These are phyloP conservation scores for Balanococcus diminutus DNA, from an alignment of 2,888 invertebrate species.

Conservation along the genomic window DNA sequence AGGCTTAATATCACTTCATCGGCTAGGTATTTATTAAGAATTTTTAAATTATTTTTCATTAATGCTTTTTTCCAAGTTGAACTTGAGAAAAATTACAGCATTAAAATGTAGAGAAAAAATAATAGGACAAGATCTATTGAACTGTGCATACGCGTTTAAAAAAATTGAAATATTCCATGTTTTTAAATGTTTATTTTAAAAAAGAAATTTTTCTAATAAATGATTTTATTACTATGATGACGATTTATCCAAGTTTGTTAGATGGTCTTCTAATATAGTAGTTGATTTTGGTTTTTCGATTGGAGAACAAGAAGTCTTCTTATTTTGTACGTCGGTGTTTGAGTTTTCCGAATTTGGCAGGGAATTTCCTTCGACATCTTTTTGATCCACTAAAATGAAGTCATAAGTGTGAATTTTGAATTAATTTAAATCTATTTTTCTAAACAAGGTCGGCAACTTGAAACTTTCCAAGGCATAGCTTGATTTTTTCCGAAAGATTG, in stretches of 20 bases:
- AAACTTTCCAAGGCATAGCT: too few relatives aligned
- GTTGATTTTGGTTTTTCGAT: background rate
- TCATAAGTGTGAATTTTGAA: background rate
- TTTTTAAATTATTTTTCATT: too few relatives aligned
- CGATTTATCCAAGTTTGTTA: background rate
- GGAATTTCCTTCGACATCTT: background rate
- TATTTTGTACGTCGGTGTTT: background rate
- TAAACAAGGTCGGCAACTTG: too few relatives aligned
- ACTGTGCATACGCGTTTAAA: too few relatives aligned
- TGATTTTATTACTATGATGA: background rate
- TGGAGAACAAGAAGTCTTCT: background rate
- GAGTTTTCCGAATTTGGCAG: background rate
- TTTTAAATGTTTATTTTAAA: background rate
- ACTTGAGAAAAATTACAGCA: too few relatives aligned
- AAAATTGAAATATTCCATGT: too few relatives aligned
- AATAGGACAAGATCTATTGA: too few relatives aligned
- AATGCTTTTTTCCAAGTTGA: too few relatives aligned
- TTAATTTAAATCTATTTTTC: background rate
- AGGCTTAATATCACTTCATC: too few relatives aligned
- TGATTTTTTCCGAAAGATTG: too few relatives aligned
- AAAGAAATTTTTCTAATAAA: background rate
- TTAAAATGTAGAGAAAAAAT: too few relatives aligned
- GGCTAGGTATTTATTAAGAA: too few relatives aligned
- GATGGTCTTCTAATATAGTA: background rate
- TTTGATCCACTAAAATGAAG: background rate